Percentiles rank a stretch among this genome's conserved stretches.
Conservation (phyloP, 2,797 vertebrate species). For the Tinamus major region DNA sequence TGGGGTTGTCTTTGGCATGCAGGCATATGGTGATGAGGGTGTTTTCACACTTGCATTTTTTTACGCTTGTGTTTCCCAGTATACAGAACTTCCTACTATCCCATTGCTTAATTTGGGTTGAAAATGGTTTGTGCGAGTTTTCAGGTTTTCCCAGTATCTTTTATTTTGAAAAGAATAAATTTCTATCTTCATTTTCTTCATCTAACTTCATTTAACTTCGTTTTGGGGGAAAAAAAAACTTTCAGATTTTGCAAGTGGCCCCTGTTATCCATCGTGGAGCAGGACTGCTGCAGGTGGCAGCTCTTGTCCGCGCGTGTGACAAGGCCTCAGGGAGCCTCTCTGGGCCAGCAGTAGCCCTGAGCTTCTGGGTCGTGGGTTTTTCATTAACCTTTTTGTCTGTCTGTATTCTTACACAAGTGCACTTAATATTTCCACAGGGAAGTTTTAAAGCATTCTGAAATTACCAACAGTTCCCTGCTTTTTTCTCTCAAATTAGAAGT, state of each 20-base stretch:
- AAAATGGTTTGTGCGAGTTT: neutral
- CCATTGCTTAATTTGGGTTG: neutral
- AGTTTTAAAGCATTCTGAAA: neutral
- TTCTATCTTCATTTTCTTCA: neutral
- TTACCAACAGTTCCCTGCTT: neutral
- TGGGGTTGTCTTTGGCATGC: neutral
- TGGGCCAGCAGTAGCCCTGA: accelerated
- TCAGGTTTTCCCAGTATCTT: neutral
- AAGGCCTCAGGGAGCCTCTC: accelerated
- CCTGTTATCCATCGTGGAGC: neutral
- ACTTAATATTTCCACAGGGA: neutral
- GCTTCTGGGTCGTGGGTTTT: neutral
- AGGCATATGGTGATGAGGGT: too few species aligned
- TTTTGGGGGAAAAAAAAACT: neutral
- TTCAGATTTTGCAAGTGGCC: too few species aligned
- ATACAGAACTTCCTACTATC: neutral
- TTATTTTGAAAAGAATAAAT: neutral
- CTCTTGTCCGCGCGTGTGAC: neutral
- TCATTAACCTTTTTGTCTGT: neutral
- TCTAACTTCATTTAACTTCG: too few species aligned
- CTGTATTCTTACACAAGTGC: neutral
- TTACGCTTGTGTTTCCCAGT: neutral
- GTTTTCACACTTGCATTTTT: neutral
- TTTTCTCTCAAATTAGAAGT: neutral
- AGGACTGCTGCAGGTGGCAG: neutral